Conservation (phyloP, 1,140 invertebrate species). For the Papilio helenus region DNA sequence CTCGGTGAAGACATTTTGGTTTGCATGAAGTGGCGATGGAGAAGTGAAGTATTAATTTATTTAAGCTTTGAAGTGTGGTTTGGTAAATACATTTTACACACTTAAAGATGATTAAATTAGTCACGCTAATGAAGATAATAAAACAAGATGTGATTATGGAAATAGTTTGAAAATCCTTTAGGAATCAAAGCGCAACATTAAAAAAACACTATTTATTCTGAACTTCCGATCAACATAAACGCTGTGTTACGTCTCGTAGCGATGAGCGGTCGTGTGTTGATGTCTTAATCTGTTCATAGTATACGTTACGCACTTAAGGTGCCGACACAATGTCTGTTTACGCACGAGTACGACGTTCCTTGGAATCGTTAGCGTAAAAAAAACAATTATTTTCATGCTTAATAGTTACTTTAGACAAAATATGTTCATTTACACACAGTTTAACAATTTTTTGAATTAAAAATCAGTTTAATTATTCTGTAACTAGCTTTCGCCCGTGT, state of each 20-base stretch:
- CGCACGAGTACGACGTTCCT: background rate
- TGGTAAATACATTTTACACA: background rate
- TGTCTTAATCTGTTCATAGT: constrained; percentile 3
- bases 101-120: no score
- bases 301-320: background rate
- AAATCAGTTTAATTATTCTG: no score
- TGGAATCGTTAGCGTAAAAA: background rate
- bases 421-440: no score
- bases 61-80: background rate
- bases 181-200: background rate
- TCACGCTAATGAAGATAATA: no score
- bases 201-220: constrained; percentile 4
- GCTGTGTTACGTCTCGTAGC: background rate
- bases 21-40: constrained; percentile 7
- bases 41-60: background rate
- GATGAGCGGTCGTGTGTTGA: constrained; percentile 3
- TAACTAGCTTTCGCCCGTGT: no score
- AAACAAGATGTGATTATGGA: no score
- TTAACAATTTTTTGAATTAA: no score
- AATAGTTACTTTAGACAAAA: no score
- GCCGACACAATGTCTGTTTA: constrained; percentile 15
- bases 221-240: constrained; percentile 1
- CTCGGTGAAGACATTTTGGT: background rate
- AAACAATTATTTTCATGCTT: no score
- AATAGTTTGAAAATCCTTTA: background rate